Conservation (phyloP, 2,113 vertebrate genomes). For the Trogon melanurus region DNA sequence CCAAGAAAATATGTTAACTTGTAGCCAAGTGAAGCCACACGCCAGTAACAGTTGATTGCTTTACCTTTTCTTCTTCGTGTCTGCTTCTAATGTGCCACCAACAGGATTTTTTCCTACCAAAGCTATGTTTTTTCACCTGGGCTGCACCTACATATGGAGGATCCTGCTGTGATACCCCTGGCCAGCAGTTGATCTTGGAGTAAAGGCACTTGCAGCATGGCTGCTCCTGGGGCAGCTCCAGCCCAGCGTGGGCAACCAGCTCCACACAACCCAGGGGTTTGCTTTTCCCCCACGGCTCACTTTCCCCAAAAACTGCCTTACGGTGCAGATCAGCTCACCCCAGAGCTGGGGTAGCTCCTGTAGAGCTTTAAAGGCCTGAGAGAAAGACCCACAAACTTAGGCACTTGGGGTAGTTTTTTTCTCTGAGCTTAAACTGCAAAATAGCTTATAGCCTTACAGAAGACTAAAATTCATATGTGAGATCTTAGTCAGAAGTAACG, state of each 20-base stretch:
- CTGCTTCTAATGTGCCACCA: neutral
- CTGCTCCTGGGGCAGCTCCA: neutral
- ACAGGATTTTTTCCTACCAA: neutral
- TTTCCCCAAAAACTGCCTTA: neutral
- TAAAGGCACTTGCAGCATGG: fast-evolving
- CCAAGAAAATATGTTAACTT: neutral
- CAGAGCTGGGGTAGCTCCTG: neutral
- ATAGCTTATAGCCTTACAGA: neutral
- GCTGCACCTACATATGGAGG: neutral
- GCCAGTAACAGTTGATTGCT: neutral
- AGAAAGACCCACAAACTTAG: neutral
- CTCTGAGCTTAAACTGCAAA: neutral
- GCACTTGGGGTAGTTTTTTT: neutral
- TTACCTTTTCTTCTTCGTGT: neutral
- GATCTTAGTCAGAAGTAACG: neutral
- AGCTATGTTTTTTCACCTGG: neutral
- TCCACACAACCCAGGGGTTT: neutral
- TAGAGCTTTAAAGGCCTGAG: neutral
- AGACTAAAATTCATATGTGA: neutral
- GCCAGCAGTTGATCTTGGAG: fast-evolving
- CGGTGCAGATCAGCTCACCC: fast-evolving
- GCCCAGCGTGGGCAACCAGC: neutral
- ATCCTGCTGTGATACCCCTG: neutral
- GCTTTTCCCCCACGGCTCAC: neutral
- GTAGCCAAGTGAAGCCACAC: neutral